A percentile compares a stretch with the other conserved stretches of the same genome.
phyloP scores from a whole-genome alignment of 2,797 vertebrate species.

The Coilia nasus region DNA sequence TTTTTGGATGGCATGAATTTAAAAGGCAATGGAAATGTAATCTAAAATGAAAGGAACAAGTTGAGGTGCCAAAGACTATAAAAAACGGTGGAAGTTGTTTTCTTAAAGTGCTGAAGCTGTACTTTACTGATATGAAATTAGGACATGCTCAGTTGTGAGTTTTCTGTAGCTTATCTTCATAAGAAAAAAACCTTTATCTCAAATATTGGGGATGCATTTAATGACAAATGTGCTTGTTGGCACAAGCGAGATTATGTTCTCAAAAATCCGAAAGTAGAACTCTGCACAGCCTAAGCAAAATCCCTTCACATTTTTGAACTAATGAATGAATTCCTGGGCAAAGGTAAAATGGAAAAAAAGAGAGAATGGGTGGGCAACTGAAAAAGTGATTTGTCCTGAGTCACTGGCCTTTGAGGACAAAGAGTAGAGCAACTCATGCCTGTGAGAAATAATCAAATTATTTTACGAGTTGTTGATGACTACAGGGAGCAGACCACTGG shows the following conservation, averaged over 20 bases:
- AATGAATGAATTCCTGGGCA: neutral
- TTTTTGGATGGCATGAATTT: neutral
- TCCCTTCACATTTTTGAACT: neutral
- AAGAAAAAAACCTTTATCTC: neutral
- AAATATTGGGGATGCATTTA: neutral
- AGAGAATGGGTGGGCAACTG: neutral
- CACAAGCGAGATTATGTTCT: neutral
- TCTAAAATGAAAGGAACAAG: neutral
- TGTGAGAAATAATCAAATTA: constrained; percentile 15
- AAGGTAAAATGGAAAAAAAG: neutral
- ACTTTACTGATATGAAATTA: neutral
- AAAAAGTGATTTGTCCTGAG: constrained; percentile 13
- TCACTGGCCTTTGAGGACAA: neutral
- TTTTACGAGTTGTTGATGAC: constrained; percentile 17
- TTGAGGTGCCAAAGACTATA: neutral
- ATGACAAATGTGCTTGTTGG: neutral
- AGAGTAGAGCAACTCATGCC: neutral
- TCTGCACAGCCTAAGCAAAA: neutral
- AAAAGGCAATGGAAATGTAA: neutral
- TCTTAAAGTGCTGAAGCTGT: constrained; percentile 12
- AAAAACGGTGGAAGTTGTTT: neutral
- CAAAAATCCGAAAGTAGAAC: neutral
- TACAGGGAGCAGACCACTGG: neutral
- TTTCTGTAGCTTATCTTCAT: constrained; percentile 6
- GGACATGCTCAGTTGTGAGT: neutral